These are phyloP conservation scores for Apocheima hispidaria DNA, from an alignment of 2,888 invertebrate species.

Conservation along the genomic window DNA sequence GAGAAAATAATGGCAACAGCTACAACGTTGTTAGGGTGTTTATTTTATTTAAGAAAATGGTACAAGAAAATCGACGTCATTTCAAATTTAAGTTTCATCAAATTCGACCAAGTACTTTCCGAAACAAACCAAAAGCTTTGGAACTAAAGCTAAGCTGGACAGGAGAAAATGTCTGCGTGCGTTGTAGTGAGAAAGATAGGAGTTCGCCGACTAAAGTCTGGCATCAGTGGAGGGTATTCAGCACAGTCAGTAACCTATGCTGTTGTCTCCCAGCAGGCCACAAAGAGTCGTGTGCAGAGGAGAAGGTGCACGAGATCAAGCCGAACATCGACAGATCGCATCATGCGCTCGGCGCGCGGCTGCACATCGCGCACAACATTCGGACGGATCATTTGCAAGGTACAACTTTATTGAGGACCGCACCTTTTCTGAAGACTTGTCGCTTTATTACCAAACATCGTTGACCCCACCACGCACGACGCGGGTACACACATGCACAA, in stretches of 20 bases:
- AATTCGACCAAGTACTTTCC: too few species aligned
- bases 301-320: constrained; percentile 88
- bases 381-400: constrained; percentile 75
- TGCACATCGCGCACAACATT: constrained; percentile 77
- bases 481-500: constrained; percentile 75
- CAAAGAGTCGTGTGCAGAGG: constrained; percentile 90
- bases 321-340: constrained; percentile 73
- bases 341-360: constrained; percentile 76
- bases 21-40: too few species aligned
- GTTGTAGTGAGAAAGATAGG: too few species aligned
- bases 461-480: constrained; percentile 76
- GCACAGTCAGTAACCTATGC: not conserved
- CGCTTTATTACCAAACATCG: constrained; percentile 58
- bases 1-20: too few species aligned
- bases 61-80: too few species aligned
- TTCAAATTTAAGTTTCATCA: too few species aligned
- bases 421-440: not conserved
- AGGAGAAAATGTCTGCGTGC: too few species aligned
- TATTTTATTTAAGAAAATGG: too few species aligned
- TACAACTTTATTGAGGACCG: constrained; percentile 43
- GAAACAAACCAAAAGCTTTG: too few species aligned
- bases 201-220: too few species aligned
- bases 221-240: too few species aligned
- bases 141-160: too few species aligned
- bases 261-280: constrained; percentile 80